Conservation (phyloP, 1,140 invertebrate species). For the Dermatophagoides farinae region DNA sequence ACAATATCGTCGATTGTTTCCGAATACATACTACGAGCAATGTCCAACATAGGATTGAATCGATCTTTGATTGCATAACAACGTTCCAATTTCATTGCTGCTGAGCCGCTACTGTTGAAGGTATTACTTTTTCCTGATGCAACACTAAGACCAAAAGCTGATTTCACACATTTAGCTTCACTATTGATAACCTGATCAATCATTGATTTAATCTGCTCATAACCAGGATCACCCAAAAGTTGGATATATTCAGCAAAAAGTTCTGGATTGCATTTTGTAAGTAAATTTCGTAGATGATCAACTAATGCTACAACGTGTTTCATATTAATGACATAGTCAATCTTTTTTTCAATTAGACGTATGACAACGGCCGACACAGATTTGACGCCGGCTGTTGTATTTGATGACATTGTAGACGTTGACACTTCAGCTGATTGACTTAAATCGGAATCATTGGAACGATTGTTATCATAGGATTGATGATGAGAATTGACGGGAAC, state of each 20-base stretch:
- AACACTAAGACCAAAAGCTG: no score
- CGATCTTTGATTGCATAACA: slow-evolving; percentile 26
- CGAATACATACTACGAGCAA: slow-evolving; percentile 51
- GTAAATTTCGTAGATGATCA: slow-evolving; percentile 37
- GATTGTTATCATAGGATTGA: no score
- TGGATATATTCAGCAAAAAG: slow-evolving; percentile 39
- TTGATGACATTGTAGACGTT: no score
- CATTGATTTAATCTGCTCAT: slow-evolving; percentile 36
- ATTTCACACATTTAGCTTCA: slow-evolving; percentile 43
- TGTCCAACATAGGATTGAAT: slow-evolving; percentile 43
- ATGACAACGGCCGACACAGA: slow-evolving; percentile 27
- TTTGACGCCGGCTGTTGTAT: no score
- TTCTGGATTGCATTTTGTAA: slow-evolving; percentile 35
- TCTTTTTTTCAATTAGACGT: slow-evolving; percentile 42
- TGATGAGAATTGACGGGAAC: slow-evolving; percentile 20
- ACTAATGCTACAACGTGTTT: slow-evolving; percentile 53
- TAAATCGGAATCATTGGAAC: no score
- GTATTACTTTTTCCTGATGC: no score
- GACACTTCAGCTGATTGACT: no score
- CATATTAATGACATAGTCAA: slow-evolving; percentile 53
- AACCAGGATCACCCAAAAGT: slow-evolving; percentile 31
- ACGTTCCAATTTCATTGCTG: slow-evolving; percentile 45
- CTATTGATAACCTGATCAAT: slow-evolving; percentile 47
- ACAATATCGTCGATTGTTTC: slow-evolving; percentile 55
- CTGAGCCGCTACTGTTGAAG: slow-evolving; percentile 28